These are phyloP conservation scores for Zaprionus camerounensis DNA, from an alignment of 1,140 invertebrate species.

Conservation along the genomic window DNA sequence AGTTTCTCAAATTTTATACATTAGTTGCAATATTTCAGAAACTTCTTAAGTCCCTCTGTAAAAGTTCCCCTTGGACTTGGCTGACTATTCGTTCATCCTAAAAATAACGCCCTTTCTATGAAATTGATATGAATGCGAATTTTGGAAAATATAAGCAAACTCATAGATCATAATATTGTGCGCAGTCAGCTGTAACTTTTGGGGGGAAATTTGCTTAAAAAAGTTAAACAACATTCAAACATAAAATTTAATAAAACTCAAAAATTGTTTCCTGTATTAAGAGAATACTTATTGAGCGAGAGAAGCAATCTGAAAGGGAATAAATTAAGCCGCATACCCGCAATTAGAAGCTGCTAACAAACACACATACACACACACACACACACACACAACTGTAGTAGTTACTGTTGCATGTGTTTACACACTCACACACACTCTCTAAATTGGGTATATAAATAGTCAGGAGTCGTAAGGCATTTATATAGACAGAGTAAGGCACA, in stretches of 20 bases:
- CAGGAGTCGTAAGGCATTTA: conserved; percentile 46
- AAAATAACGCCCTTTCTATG: neutral
- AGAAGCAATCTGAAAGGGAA: neutral
- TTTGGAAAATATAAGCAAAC: neutral
- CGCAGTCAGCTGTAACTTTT: neutral
- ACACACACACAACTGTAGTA: neutral
- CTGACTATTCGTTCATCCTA: neutral
- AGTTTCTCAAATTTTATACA: too few relatives aligned
- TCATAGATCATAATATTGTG: neutral
- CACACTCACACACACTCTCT: neutral
- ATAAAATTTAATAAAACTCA: neutral
- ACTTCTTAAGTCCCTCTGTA: neutral
- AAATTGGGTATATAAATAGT: conserved; percentile 36
- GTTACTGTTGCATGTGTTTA: neutral
- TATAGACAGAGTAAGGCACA: conserved; percentile 33
- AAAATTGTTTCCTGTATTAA: neutral
- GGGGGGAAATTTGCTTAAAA: neutral
- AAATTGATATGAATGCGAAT: conserved; percentile 3
- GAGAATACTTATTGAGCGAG: neutral
- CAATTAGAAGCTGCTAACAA: neutral
- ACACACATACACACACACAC: neutral
- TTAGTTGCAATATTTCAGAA: neutral
- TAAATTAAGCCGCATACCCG: conserved; percentile 10
- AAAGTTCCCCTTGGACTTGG: neutral
- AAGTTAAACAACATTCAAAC: neutral